These are phyloP conservation scores for Metopolophium dirhodum DNA, from an alignment of 1,140 invertebrate genomes.

Conservation along the genomic window DNA sequence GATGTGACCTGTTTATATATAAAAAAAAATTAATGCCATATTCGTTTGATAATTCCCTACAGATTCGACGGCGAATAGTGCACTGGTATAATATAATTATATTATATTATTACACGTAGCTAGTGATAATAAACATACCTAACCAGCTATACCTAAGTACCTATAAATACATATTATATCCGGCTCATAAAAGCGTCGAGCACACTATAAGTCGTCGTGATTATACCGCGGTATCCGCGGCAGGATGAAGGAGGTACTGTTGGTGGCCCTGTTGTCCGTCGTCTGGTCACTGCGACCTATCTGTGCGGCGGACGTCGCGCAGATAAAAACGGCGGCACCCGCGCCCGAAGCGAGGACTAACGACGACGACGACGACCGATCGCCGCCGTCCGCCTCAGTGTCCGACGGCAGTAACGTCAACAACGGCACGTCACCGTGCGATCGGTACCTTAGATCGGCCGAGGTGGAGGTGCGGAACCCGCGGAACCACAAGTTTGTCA, in stretches of 20 bases:
- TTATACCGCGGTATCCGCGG: not conserved
- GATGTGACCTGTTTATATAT: not conserved
- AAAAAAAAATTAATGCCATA: not conserved
- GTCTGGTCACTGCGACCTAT: not conserved
- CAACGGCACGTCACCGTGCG: constrained; percentile 20
- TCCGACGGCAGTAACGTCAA: no score
- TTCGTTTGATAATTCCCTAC: not conserved
- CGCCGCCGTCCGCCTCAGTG: no score
- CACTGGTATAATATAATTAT: no score
- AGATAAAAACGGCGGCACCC: not conserved
- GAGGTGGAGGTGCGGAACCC: constrained; percentile 30
- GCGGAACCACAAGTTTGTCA: constrained; percentile 47
- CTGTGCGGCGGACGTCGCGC: not conserved
- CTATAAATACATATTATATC: no score
- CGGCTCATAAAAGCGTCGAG: no score
- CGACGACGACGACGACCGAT: no score
- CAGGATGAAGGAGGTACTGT: not conserved
- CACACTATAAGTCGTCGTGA: not conserved
- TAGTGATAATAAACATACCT: no score
- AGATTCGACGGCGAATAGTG: not conserved
- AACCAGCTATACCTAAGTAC: no score
- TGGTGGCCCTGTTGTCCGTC: not conserved
- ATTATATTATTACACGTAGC: no score
- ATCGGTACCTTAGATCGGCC: constrained; percentile 3
- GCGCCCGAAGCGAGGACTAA: not conserved